phyloP scores from a whole-genome alignment of 1,140 invertebrate species.

The Dicyema japonicum region DNA sequence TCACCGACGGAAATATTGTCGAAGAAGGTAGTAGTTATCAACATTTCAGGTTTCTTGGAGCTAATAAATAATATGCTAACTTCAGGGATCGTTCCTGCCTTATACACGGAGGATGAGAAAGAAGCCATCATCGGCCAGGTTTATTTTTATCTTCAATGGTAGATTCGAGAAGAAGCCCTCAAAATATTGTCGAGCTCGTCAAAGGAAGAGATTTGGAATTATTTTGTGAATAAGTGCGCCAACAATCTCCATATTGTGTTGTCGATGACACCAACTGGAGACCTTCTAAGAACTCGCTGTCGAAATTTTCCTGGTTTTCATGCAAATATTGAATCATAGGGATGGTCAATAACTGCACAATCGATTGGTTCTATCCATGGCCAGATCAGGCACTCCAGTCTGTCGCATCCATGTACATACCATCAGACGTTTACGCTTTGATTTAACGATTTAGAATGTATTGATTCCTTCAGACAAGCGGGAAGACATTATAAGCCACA shows the following conservation, averaged over 20 bases:
- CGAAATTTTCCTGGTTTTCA: constrained; percentile 22
- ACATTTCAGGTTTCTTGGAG: constrained; percentile 35
- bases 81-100: constrained; percentile 41
- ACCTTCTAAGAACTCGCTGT: constrained; percentile 17
- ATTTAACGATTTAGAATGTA: constrained; percentile 8
- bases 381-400: constrained; percentile 28
- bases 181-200: constrained; percentile 32
- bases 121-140: constrained; percentile 31
- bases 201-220: constrained; percentile 24
- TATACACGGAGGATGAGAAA: constrained; percentile 52
- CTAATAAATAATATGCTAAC: constrained; percentile 57
- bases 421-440: constrained; percentile 9
- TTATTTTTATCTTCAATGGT: constrained; percentile 4
- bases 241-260: constrained; percentile 22
- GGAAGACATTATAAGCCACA: constrained; percentile 35
- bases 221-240: constrained; percentile 24
- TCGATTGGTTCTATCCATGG: constrained; percentile 23
- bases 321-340: constrained; percentile 8
- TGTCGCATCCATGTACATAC: constrained; percentile 42
- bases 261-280: constrained; percentile 20
- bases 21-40: constrained; percentile 20
- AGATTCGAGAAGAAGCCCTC: constrained; percentile 30
- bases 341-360: constrained; percentile 21
- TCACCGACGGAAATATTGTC: constrained; percentile 37
- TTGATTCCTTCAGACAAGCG: constrained; percentile 30